phyloP scores from a whole-genome alignment of 2,888 invertebrate species.

The Arctia plantaginis region DNA sequence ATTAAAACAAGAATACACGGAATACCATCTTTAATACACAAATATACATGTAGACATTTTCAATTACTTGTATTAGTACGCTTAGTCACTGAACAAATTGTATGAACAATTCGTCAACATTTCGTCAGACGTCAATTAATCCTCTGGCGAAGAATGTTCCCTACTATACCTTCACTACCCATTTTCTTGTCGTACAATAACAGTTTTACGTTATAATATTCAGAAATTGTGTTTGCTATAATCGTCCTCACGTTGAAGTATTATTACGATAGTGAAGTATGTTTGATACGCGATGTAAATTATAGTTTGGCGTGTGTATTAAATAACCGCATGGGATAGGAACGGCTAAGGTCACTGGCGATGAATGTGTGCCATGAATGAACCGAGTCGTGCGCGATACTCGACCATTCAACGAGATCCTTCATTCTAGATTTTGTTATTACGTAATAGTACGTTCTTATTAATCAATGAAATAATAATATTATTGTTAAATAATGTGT shows the following conservation, averaged over 20 bases:
- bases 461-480: slow-evolving; percentile 59
- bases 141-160: slow-evolving; percentile 60
- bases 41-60: slow-evolving; percentile 51
- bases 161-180: slow-evolving; percentile 57
- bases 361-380: slow-evolving; percentile 73
- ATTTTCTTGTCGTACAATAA: slow-evolving; percentile 37
- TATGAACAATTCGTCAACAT: slow-evolving; percentile 31
- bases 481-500: slow-evolving; percentile 46
- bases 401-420: slow-evolving; percentile 72
- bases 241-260: slow-evolving; percentile 25
- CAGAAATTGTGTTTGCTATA: slow-evolving; percentile 36
- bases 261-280: slow-evolving; percentile 24
- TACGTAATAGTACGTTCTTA: slow-evolving; percentile 64
- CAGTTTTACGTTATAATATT: slow-evolving; percentile 32
- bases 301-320: slow-evolving; percentile 47
- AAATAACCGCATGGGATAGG: slow-evolving; percentile 62
- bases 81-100: slow-evolving; percentile 42
- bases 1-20: slow-evolving; percentile 79
- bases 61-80: slow-evolving; percentile 48
- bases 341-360: slow-evolving; percentile 69
- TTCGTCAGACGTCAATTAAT: slow-evolving; percentile 49
- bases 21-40: slow-evolving; percentile 65
- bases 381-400: slow-evolving; percentile 62
- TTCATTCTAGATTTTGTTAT: slow-evolving; percentile 72
- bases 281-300: slow-evolving; percentile 43